Conservation (phyloP, 1,140 invertebrate genomes). For the Macrostomum lignano region DNA sequence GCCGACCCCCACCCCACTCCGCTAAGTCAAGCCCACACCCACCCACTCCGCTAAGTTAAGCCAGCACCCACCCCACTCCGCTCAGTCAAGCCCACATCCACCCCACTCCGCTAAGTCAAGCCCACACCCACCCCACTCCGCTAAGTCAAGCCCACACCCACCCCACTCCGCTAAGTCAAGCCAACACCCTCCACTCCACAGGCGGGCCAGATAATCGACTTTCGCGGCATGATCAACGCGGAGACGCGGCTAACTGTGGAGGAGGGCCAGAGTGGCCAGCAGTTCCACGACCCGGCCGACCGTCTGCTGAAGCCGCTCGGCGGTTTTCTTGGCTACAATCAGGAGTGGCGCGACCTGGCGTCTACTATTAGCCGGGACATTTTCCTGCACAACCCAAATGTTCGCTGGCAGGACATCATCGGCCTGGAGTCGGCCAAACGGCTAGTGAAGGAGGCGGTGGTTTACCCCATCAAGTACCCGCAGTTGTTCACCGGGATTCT, state of each 20-base stretch:
- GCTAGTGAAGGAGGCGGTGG: slow-evolving; percentile 45
- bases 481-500: slow-evolving; percentile 47
- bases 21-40: background rate
- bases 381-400: slow-evolving; percentile 33
- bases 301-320: too few relatives aligned
- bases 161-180: background rate
- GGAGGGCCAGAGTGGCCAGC: slow-evolving; percentile 12
- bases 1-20: background rate
- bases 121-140: background rate
- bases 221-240: slow-evolving; percentile 26
- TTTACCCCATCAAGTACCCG: slow-evolving; percentile 54
- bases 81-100: background rate
- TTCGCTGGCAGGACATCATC: slow-evolving; percentile 35
- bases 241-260: slow-evolving; percentile 21
- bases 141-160: background rate
- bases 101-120: background rate
- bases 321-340: slow-evolving; percentile 2
- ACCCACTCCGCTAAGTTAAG: background rate
- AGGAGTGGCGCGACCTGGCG: slow-evolving; percentile 28
- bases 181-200: slow-evolving; percentile 8
- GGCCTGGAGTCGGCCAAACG: slow-evolving; percentile 31
- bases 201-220: slow-evolving; percentile 27
- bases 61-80: background rate
- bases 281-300: slow-evolving; percentile 3
- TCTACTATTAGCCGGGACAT: slow-evolving; percentile 34